A percentile compares a stretch with the other conserved stretches of the same genome.
Conservation (phyloP, 2,888 invertebrate species). For the Morpho achilles region DNA sequence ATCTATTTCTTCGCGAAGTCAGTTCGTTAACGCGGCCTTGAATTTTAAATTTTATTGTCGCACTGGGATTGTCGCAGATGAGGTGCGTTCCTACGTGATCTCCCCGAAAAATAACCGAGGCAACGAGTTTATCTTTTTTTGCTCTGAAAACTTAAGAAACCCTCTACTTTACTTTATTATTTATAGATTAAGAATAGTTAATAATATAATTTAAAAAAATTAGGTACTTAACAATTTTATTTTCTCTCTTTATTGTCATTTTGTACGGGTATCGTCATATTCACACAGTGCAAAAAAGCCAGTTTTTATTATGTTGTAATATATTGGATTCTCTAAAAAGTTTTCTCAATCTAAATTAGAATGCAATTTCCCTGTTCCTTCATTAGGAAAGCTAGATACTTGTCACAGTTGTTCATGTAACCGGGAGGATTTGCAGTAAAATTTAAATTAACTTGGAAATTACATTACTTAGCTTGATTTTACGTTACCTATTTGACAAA, state of each 20-base stretch:
- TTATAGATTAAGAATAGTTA: neutral
- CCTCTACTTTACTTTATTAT: slow-evolving; percentile 14
- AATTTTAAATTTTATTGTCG: slow-evolving; percentile 79
- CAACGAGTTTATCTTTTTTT: slow-evolving; percentile 61
- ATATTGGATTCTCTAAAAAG: neutral
- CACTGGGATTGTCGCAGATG: slow-evolving; percentile 68
- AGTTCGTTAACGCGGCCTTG: slow-evolving; percentile 79
- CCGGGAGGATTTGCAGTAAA: slow-evolving; percentile 6
- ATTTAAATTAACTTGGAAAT: slow-evolving; percentile 26
- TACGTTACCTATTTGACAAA: neutral
- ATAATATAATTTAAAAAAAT: too few relatives aligned
- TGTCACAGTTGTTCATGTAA: slow-evolving; percentile 12
- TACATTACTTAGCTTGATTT: slow-evolving; percentile 1
- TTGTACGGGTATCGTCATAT: too few relatives aligned
- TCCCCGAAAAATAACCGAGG: slow-evolving; percentile 68
- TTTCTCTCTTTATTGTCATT: too few relatives aligned
- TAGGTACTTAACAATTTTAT: too few relatives aligned
- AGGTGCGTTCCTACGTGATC: slow-evolving; percentile 76
- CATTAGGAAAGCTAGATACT: slow-evolving; percentile 4
- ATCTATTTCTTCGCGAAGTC: slow-evolving; percentile 79
- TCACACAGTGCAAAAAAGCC: too few relatives aligned
- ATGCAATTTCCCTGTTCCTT: slow-evolving; percentile 7
- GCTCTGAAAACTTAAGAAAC: slow-evolving; percentile 34
- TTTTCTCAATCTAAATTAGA: slow-evolving; percentile 12
- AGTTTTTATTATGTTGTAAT: too few relatives aligned